Base-by-base conservation (phyloP, 2,888 invertebrate genomes). In the Lithophane socia region DNA sequence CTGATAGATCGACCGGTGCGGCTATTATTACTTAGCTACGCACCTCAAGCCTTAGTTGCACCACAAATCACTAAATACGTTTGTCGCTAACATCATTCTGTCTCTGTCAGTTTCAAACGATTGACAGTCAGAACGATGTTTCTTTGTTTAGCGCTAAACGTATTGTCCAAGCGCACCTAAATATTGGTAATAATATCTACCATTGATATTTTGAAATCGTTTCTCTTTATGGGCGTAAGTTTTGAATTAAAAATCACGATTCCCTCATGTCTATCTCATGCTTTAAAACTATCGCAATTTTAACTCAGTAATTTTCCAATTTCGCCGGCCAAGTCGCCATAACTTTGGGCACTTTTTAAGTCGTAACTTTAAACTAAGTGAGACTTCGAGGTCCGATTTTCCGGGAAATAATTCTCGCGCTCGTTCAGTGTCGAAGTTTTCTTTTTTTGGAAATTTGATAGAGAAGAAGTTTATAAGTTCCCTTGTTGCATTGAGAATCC, bases 241-340 rank as follows among this genome's bases (percentile, higher is more conserved):
- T 29, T 47, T n/a, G 0, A 24, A 18, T 42, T 16, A 4, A 13
- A 60, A 77, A 18, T n/a, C 7, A 21, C 24, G 4, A 47, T 58
- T 58, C 2, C 8, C 2, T 49, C 10, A 54, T 77, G 18, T 72
- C 4, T 29, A 56, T 64, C 21, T 66, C 12, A 56, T 67, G 24
- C 70, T 72, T 63, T 73, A 68, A 82, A 89, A 88, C 88, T 86
- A 86, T 79, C 47, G 67, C 73, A 82, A 88, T 83, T 84, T 82
- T 63, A 82, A 86, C 84, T 86, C 70, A 56, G 75, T 84, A 85
- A 87, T 86, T 86, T 86, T 85, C 79, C 79, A 84, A 85, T 88
- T 82, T 85, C 61, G 61, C 75, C 56, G 49, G 21, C 67, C 79
- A 76, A 63, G 71, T 67, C 44, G 13, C 63, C 63, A 66, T 71